phyloP scores from a whole-genome alignment of 2,888 invertebrate genomes.

The Heliothis peltigera region DNA sequence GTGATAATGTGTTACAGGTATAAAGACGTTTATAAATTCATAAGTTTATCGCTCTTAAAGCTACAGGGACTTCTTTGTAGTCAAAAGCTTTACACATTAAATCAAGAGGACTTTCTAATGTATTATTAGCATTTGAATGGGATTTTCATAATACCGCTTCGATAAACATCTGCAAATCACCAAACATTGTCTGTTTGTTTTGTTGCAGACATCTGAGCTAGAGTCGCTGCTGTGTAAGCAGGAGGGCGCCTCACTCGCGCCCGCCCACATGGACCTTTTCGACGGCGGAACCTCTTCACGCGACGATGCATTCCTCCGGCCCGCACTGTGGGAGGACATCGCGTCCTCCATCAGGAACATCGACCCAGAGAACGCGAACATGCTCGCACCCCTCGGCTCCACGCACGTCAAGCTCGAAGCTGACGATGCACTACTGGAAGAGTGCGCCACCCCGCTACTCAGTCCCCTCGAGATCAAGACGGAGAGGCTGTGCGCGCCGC shows the following conservation, averaged over 20 bases:
- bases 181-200: slow-evolving; percentile 39
- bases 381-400: slow-evolving; percentile 92
- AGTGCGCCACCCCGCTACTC: slow-evolving; percentile 92
- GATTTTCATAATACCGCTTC: slow-evolving; percentile 58
- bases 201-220: slow-evolving; percentile 93
- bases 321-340: slow-evolving; percentile 97
- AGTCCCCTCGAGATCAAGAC: slow-evolving; percentile 95
- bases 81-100: slow-evolving; percentile 44
- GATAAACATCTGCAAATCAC: slow-evolving; percentile 52
- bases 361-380: slow-evolving; percentile 96
- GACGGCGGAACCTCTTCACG: slow-evolving; percentile 89
- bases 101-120: slow-evolving; percentile 54
- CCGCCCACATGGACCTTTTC: slow-evolving; percentile 90
- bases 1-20: slow-evolving; percentile 29
- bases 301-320: slow-evolving; percentile 96
- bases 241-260: slow-evolving; percentile 91
- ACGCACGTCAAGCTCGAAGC: slow-evolving; percentile 95
- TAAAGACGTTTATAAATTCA: slow-evolving; percentile 31
- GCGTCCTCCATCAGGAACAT: slow-evolving; percentile 97
- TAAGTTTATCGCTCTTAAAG: slow-evolving; percentile 37
- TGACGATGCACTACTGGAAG: slow-evolving; percentile 90
- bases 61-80: slow-evolving; percentile 43
- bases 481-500: slow-evolving; percentile 91
- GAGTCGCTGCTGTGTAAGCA: slow-evolving; percentile 95
- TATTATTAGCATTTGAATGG: slow-evolving; percentile 65